Base-by-base conservation (phyloP, 2,888 invertebrate species). In the Malacosoma neustria region DNA sequence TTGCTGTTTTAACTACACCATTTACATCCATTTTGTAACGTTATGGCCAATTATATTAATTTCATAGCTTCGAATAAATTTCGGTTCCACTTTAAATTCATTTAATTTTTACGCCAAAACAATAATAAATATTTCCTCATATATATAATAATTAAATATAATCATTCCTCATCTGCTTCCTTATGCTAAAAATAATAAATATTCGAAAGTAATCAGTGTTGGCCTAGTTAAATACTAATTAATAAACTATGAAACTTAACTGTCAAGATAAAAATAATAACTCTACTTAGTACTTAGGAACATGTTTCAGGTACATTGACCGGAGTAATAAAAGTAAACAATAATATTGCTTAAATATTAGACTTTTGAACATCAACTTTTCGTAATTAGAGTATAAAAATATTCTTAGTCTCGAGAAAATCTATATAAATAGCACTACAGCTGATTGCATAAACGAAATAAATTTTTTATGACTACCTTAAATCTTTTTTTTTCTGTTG, bases 181-280 rank as follows among this genome's bases (percentile, higher is more conserved):
- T 31, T 31, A 11, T 12, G 31, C 11, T 12, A 12, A 31, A 29
- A 12, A 11, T 31, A 5, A 7, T 22, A 22, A 22, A 22, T 22
- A 22, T n/a, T 22, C 9, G 13, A 15, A 13, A 30, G 13, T 31
- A 30, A 11, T 29, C 4, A 2, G 3, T 14, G 7, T 3, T 2
- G 13, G 29, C 3, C 12, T 30, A 22, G 9, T 5, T 14, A 32
- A 36, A 32, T 13, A 36, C 30, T 42, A 39, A 35, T 37, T 46
- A 43, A 37, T 14, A 46, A 46, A 52, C 30, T 42, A 41, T 31
- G 35, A 52, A 43, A 45, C 43, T 42, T 36, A 37, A 30, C 41
- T 53, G 50, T 53, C 50, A 42, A 32, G 6, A 34, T 42, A 53
- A 22, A 22, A 22, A 22, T 22, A 22, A 22, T 9, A 6, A 22